Percentiles rank a stretch among this genome's conserved stretches.
phyloP scores from a whole-genome alignment of 2,888 invertebrate genomes.

The Apomyelois bistriatella region DNA sequence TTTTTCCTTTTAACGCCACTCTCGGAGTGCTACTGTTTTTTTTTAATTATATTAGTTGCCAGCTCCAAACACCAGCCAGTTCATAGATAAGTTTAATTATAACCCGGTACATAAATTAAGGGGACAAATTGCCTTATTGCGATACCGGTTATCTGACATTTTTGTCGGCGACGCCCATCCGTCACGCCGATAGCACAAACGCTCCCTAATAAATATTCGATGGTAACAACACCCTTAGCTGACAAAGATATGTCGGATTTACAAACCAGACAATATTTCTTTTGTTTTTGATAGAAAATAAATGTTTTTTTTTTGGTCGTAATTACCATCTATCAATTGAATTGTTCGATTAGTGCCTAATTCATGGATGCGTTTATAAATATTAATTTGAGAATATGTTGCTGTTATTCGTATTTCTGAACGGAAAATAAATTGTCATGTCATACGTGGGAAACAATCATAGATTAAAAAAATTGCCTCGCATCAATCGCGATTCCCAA shows the following conservation, averaged over 20 bases:
- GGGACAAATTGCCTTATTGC: constrained; percentile 48
- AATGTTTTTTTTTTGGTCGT: no score
- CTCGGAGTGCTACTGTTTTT: no score
- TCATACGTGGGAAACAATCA: no score
- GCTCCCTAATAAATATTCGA: constrained; percentile 16
- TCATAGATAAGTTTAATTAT: constrained; percentile 51
- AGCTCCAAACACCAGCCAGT: constrained; percentile 1
- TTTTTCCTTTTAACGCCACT: no score
- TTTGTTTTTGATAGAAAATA: background rate
- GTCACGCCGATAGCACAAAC: constrained; percentile 41
- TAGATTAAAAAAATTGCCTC: no score
- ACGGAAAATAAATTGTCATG: no score
- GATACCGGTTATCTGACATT: constrained; percentile 47
- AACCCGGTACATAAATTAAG: constrained; percentile 46
- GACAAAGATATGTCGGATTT: constrained; percentile 2
- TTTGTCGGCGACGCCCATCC: constrained; percentile 48
- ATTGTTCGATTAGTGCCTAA: no score
- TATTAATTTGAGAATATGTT: no score
- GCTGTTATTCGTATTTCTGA: no score
- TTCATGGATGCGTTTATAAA: no score
- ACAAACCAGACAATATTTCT: background rate
- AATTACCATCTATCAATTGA: no score
- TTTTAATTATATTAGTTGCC: background rate
- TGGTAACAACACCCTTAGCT: constrained; percentile 9
- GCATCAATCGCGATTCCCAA: no score